Percentiles rank a stretch among this genome's conserved stretches.
Evolutionary conservation across 2,888 invertebrate species (phyloP).

Genomic region (Bhutanitis thaidina): DNA sequence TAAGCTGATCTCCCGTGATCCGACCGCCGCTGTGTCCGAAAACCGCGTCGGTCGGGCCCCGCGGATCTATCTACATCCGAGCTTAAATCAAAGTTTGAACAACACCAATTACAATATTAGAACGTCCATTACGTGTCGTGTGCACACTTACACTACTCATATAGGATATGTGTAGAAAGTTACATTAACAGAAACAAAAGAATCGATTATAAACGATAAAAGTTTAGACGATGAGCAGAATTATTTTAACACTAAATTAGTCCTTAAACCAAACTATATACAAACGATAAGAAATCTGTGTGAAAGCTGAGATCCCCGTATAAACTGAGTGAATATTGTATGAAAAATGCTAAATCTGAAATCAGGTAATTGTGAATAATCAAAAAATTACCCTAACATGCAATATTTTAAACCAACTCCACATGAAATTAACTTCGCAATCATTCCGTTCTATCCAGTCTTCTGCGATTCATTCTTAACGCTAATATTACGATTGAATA

Average conservation of each 20-base stretch:
- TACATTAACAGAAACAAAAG: not conserved
- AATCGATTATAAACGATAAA: not conserved
- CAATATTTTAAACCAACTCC: constrained; percentile 32
- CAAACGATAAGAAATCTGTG: constrained; percentile 13
- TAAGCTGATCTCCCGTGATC: constrained; percentile 4
- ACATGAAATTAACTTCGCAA: constrained; percentile 27
- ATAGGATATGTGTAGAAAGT: not conserved
- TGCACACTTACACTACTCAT: not conserved
- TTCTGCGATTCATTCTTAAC: constrained; percentile 49
- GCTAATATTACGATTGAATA: constrained; percentile 15
- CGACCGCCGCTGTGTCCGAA: not conserved
- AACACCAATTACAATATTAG: not conserved
- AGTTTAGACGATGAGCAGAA: not conserved
- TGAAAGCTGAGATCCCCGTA: constrained; percentile 10
- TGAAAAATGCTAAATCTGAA: constrained; percentile 5
- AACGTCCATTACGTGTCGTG: not conserved
- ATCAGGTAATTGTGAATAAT: not conserved
- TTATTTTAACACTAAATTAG: constrained; percentile 3
- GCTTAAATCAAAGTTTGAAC: constrained; percentile 11
- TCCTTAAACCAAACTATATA: constrained; percentile 10
- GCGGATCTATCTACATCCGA: constrained; percentile 8
- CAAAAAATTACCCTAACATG: constrained; percentile 24
- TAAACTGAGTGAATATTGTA: constrained; percentile 6
- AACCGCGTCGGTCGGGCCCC: not conserved
- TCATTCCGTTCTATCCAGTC: constrained; percentile 49